A percentile compares a stretch with the other conserved stretches of the same genome.
phyloP scores from a whole-genome alignment of 2,888 invertebrate species.

The Bruchidius siliquastri region DNA sequence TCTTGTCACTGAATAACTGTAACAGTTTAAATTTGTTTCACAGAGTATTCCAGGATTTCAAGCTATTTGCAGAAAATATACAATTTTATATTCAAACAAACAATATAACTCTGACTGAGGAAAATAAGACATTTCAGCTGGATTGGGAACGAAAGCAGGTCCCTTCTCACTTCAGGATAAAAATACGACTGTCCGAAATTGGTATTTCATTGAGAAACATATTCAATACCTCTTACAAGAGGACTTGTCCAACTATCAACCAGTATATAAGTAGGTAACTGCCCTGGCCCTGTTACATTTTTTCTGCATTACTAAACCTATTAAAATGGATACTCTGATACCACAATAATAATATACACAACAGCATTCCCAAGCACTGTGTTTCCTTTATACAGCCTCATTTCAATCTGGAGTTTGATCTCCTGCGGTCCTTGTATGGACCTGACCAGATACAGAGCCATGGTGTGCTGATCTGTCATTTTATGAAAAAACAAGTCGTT shows the following conservation, averaged over 20 bases:
- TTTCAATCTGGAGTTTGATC: conserved; percentile 78
- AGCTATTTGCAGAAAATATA: too few relatives aligned
- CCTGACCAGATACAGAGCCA: conserved; percentile 68
- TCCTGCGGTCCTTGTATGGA: conserved; percentile 85
- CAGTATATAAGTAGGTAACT: not conserved
- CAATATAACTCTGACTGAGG: too few relatives aligned
- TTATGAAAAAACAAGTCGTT: conserved; percentile 45
- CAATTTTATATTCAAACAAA: too few relatives aligned
- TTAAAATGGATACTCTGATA: conserved; percentile 77
- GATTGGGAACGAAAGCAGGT: too few relatives aligned
- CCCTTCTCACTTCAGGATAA: too few relatives aligned
- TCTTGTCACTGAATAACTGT: too few relatives aligned
- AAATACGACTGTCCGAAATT: too few relatives aligned
- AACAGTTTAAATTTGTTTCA: too few relatives aligned
- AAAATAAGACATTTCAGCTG: too few relatives aligned
- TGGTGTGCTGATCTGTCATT: conserved; percentile 56
- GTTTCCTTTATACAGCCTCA: conserved; percentile 73
- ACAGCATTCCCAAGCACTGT: conserved; percentile 77
- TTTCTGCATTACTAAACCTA: conserved; percentile 9
- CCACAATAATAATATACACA: conserved; percentile 79
- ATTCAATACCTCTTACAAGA: not conserved
- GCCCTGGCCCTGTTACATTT: not conserved
- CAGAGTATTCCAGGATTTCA: too few relatives aligned
- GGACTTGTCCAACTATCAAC: not conserved
- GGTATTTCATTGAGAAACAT: too few relatives aligned